These are phyloP conservation scores for Chalcis sispes DNA, from an alignment of 2,888 invertebrate genomes.

Conservation along the genomic window DNA sequence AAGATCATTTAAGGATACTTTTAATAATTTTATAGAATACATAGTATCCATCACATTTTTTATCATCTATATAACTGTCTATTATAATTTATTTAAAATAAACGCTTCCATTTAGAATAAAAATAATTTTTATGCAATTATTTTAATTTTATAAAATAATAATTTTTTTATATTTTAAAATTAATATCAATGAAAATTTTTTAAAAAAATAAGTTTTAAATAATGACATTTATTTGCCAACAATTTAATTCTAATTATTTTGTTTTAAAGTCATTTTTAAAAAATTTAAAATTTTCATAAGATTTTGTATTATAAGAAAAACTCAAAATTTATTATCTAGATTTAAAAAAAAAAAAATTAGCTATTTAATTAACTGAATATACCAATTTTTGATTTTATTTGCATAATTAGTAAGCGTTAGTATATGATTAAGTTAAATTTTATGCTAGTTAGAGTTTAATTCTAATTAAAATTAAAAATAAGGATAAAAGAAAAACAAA, in stretches of 20 bases:
- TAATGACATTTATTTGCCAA: too few relatives aligned
- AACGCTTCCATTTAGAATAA: neutral
- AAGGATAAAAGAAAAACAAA: constrained; percentile 50
- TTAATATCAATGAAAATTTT: neutral
- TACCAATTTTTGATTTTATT: constrained; percentile 61
- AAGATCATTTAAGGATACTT: constrained; percentile 33
- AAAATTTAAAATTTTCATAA: too few relatives aligned
- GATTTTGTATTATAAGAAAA: too few relatives aligned
- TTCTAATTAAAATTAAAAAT: constrained; percentile 35
- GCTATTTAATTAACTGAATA: constrained; percentile 53
- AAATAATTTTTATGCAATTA: constrained; percentile 1
- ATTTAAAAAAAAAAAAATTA: constrained; percentile 19
- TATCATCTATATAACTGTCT: neutral
- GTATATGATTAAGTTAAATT: constrained; percentile 32
- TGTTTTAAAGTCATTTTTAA: too few relatives aligned
- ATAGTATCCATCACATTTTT: constrained; percentile 27
- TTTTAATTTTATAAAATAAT: neutral
- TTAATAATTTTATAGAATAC: constrained; percentile 40
- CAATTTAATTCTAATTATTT: too few relatives aligned
- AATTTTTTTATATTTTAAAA: neutral
- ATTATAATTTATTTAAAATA: constrained; percentile 3
- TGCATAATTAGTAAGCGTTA: constrained; percentile 42
- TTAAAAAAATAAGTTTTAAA: neutral
- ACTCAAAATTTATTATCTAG: neutral
- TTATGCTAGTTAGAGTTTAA: constrained; percentile 16